Evolutionary conservation across 2,797 vertebrate genomes (phyloP).

Genomic region (Sardinella longiceps): DNA sequence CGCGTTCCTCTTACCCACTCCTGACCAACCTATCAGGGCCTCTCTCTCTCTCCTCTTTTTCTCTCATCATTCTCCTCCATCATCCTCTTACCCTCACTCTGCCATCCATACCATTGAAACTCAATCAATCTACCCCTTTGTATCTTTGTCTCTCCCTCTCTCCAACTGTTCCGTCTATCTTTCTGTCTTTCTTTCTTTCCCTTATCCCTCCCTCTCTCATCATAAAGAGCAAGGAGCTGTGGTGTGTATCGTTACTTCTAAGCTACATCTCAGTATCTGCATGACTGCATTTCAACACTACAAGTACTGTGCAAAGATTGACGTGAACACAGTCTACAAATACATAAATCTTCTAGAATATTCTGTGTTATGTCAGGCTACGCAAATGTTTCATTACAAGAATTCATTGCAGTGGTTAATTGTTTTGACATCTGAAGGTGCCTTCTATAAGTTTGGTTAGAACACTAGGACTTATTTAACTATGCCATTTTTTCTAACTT

Average conservation of each 20-base stretch:
- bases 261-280: neutral
- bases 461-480: too few relatives aligned
- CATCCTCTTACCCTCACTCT: too few relatives aligned
- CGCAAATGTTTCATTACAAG: neutral
- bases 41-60: neutral
- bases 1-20: too few relatives aligned
- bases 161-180: neutral
- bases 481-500: neutral
- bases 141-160: neutral
- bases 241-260: neutral
- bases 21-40: neutral
- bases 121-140: too few relatives aligned
- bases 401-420: neutral
- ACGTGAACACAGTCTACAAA: neutral
- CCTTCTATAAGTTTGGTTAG: neutral
- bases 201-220: neutral
- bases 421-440: neutral
- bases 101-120: too few relatives aligned
- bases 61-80: too few relatives aligned
- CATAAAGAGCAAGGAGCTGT: too few relatives aligned
- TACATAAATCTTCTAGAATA: neutral
- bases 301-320: neutral
- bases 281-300: neutral
- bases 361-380: neutral
- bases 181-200: neutral